A percentile compares a stretch with the other conserved stretches of the same genome.
phyloP scores from a whole-genome alignment of 1,140 invertebrate species.

The Brachionus calyciflorus region DNA sequence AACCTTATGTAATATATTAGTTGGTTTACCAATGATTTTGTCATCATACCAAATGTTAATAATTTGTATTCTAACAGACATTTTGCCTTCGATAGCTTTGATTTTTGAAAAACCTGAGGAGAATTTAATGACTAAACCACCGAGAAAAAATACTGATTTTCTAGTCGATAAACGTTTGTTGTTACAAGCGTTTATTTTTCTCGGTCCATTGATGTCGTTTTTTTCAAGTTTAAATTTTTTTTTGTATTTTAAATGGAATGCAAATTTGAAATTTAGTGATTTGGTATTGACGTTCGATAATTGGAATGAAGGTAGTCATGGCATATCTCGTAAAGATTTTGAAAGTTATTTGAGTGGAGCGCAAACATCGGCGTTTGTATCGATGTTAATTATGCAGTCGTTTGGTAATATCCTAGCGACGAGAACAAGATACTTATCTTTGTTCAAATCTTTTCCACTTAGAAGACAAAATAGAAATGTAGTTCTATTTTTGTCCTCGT shows the following conservation, averaged over 20 bases:
- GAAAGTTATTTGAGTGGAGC: background rate
- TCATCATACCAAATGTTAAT: constrained; percentile 18
- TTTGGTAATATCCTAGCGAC: constrained; percentile 22
- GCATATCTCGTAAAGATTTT: background rate
- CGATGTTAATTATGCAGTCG: background rate
- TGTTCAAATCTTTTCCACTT: constrained; percentile 17
- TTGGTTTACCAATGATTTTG: constrained; percentile 19
- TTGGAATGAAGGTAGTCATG: background rate
- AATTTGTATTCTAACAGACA: constrained; percentile 11
- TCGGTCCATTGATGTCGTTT: background rate
- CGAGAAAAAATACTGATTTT: background rate
- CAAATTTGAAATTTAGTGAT: background rate
- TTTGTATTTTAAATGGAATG: background rate
- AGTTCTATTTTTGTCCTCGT: background rate
- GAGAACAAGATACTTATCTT: constrained; percentile 3
- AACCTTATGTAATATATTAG: constrained; percentile 7
- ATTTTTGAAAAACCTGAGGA: constrained; percentile 35
- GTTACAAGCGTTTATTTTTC: constrained; percentile 24
- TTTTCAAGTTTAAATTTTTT: constrained; percentile 19
- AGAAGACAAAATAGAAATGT: constrained; percentile 19
- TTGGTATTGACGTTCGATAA: background rate
- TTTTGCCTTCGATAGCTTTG: background rate
- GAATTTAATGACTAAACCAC: background rate
- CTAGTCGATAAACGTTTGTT: constrained; percentile 8
- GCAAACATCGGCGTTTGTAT: background rate